A percentile compares a stretch with the other conserved stretches of the same genome.
These are phyloP conservation scores for Drosophila ezoana DNA, from an alignment of 2,888 invertebrate species.

Conservation along the genomic window DNA sequence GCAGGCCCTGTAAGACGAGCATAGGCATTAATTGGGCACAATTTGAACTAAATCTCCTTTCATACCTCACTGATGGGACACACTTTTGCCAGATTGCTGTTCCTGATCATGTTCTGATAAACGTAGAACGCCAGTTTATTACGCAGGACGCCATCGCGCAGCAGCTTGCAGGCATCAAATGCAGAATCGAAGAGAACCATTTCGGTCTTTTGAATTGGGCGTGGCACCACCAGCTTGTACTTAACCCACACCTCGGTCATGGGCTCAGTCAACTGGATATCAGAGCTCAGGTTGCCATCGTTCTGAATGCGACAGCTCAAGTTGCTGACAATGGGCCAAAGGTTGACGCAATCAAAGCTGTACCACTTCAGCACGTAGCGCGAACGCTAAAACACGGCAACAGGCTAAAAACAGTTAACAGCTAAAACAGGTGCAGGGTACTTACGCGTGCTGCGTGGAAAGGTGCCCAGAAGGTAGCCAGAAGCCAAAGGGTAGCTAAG, in stretches of 20 bases:
- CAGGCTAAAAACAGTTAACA: no score
- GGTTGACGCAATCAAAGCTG: slow-evolving; percentile 14
- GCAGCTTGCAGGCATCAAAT: slow-evolving; percentile 21
- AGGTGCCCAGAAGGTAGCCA: neutral
- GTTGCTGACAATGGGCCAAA: neutral
- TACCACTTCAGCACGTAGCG: slow-evolving; percentile 28
- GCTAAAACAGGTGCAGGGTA: neutral
- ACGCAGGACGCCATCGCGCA: neutral
- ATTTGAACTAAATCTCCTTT: neutral
- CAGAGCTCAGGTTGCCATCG: neutral
- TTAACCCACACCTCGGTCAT: neutral
- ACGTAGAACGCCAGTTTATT: slow-evolving; percentile 11
- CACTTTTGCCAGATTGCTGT: slow-evolving; percentile 20
- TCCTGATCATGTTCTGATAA: slow-evolving; percentile 12
- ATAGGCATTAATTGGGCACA: neutral
- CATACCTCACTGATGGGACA: slow-evolving; percentile 32
- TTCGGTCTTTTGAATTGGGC: slow-evolving; percentile 15
- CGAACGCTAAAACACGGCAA: slow-evolving; percentile 11
- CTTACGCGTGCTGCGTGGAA: slow-evolving; percentile 24
- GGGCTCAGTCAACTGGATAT: neutral
- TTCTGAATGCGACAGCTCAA: slow-evolving; percentile 11
- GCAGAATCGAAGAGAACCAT: slow-evolving; percentile 21
- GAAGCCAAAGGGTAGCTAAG: neutral
- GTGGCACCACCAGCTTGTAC: slow-evolving; percentile 16
- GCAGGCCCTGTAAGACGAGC: slow-evolving; percentile 16